Evolutionary conservation across 2,113 vertebrate genomes (phyloP), one percentile per base, ranked within the genome.

Genomic region (Perca schrenkii): DNA sequence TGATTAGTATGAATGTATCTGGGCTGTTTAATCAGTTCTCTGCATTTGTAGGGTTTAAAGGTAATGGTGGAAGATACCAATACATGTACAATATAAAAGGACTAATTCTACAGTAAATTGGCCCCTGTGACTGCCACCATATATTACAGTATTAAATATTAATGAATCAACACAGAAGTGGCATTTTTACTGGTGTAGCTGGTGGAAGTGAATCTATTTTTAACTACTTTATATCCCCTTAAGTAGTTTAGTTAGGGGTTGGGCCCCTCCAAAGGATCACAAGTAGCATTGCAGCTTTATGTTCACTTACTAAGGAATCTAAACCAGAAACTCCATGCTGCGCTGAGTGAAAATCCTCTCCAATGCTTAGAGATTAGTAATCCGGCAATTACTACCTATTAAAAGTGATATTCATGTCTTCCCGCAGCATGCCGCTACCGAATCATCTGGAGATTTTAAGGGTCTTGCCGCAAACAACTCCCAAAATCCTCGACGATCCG

Each of bases 401-500:
- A 0, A 31, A 43, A 3, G 19, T 31, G 34, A 73, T 54, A 16
- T 28, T 52, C 46, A 10, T 11, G 25, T 28, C 14, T 66, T 34
- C 36, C 50, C n/a, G 6, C 63, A 52, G 46, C 75, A 40, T 40
- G 60, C 21, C 28, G 25, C 25, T 6, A 80, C 46, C 57, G 40
- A 43, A 60, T 71, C 61, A 8, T 61, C 6, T 21, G 52, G 14
- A 79, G 28, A 50, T 66, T 28, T 36, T 25, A 25, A 25, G 1
- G 83, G 89, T 87, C 79, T 72, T 28, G 21, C 3, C 34, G 60
- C 8, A 22, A 82, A 49, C 8, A 36, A 56, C 1, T 11, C 54
- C 58, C 10, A 0, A 60, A 1, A 75, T 67, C 31, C 25, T 10
- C 56, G 54, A 11, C 21, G 28, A 87, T 83, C 76, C 21, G 56